Evolutionary conservation across 2,888 invertebrate species (phyloP).

Genomic region (Rapana venosa): DNA sequence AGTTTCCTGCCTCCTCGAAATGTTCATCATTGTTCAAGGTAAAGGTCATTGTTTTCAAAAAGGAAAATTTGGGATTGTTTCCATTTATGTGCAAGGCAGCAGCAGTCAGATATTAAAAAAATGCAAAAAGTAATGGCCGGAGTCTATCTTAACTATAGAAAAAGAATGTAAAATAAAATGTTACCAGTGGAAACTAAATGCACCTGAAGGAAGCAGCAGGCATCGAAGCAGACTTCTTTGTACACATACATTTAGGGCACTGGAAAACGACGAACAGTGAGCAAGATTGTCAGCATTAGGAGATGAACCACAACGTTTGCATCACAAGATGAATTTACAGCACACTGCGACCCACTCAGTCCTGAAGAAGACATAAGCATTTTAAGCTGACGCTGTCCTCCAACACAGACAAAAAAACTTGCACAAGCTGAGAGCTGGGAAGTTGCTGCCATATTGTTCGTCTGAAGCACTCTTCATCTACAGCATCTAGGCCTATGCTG

Average conservation of each 20-base stretch:
- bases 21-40: too few species aligned
- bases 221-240: background rate
- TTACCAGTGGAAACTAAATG: background rate
- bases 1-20: too few species aligned
- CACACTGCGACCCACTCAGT: background rate
- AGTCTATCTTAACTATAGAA: too few species aligned
- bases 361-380: background rate
- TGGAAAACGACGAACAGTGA: background rate
- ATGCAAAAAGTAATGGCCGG: too few species aligned
- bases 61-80: too few species aligned
- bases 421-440: background rate
- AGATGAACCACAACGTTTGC: background rate
- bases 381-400: background rate
- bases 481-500: conserved; percentile 6
- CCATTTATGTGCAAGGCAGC: too few species aligned
- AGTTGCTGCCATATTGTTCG: conserved; percentile 22
- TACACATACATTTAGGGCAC: background rate
- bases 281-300: background rate
- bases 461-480: conserved; percentile 13
- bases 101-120: too few species aligned
- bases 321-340: background rate
- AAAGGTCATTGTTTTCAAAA: too few species aligned
- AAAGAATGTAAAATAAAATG: background rate
- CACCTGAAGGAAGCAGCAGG: background rate
- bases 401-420: background rate